A percentile compares a stretch with the other conserved stretches of the same genome.
Evolutionary conservation across 2,797 vertebrate genomes (phyloP).

Genomic region (Enteromius radiatus): DNA sequence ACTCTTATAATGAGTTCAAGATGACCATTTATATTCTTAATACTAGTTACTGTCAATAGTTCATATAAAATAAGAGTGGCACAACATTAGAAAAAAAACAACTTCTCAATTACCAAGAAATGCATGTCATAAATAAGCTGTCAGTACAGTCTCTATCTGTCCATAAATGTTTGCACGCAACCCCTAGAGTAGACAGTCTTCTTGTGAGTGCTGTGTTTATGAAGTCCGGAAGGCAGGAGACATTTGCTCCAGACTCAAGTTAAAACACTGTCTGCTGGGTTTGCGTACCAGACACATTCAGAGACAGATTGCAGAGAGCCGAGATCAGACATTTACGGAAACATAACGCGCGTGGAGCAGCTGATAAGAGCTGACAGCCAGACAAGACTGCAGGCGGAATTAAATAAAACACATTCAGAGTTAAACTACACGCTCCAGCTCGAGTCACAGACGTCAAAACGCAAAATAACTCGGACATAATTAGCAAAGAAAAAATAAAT

Average conservation of each 20-base stretch:
- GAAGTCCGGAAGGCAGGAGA: constrained; percentile 27
- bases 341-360: constrained; percentile 21
- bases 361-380: constrained; percentile 48
- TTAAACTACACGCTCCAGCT: constrained; percentile 21
- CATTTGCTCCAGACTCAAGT: constrained; percentile 4
- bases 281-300: constrained; percentile 15
- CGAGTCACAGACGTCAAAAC: constrained; percentile 21
- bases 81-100: neutral
- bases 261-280: constrained; percentile 20
- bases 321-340: constrained; percentile 35
- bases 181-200: neutral
- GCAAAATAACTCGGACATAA: constrained; percentile 30
- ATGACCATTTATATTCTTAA: neutral
- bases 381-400: constrained; percentile 41
- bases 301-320: constrained; percentile 26
- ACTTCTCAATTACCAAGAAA: neutral
- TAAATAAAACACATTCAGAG: constrained; percentile 39
- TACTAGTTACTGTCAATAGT: neutral
- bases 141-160: neutral
- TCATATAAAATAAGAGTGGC: neutral
- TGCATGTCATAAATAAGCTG: constrained; percentile 2
- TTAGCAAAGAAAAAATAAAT: constrained; percentile 41
- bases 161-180: neutral
- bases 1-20: neutral
- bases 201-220: constrained; percentile 12